phyloP scores from a whole-genome alignment of 2,888 invertebrate species.

The Heliconius aoede region DNA sequence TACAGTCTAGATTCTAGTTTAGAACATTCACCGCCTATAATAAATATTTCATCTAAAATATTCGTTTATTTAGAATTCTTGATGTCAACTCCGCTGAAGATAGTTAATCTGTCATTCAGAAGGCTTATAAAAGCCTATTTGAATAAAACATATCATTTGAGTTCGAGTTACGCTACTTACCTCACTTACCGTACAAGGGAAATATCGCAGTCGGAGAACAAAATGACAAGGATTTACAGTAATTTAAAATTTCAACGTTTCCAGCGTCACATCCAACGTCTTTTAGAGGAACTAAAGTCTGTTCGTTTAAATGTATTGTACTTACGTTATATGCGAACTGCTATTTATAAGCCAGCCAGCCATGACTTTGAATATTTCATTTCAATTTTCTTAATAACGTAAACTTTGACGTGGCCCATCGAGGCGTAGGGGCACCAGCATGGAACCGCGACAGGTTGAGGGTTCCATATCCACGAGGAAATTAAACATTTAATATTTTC shows the following conservation, averaged over 20 bases:
- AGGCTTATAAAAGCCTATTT: conserved; percentile 26
- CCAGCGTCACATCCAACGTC: neutral
- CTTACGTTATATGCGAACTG: neutral
- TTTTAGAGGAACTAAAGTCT: neutral
- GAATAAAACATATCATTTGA: conserved; percentile 33
- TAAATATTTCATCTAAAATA: conserved; percentile 9
- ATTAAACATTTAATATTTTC: too few species aligned
- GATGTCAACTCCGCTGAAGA: conserved; percentile 11
- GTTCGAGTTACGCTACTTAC: conserved; percentile 25
- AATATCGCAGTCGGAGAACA: conserved; percentile 14
- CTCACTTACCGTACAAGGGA: neutral
- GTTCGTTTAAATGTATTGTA: conserved; percentile 3
- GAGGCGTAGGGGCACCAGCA: too few species aligned
- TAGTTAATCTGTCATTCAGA: conserved; percentile 27
- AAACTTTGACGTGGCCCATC: too few species aligned
- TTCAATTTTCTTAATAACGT: too few species aligned
- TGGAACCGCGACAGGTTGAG: too few species aligned
- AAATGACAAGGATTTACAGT: conserved; percentile 16
- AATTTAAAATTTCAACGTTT: conserved; percentile 12
- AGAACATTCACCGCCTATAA: neutral
- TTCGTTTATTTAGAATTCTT: conserved; percentile 4
- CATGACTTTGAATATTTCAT: too few species aligned
- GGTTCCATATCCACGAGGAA: too few species aligned
- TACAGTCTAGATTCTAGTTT: conserved; percentile 20
- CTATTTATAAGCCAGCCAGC: too few species aligned